A percentile compares a stretch with the other conserved stretches of the same genome.
phyloP scores from a whole-genome alignment of 1,140 invertebrate species.

The Drosophila bocki region DNA sequence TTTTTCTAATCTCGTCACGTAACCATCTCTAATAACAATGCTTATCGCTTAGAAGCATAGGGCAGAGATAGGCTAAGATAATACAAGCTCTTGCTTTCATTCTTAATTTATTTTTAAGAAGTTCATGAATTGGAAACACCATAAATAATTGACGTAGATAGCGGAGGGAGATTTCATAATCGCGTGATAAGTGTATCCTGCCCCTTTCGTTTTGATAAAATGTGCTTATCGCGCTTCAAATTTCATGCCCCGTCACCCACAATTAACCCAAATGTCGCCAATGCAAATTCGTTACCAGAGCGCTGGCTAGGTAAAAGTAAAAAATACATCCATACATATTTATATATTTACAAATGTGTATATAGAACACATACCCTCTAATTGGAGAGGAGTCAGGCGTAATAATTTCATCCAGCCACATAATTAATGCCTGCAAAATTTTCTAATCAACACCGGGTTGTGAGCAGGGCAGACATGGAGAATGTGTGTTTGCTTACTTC shows the following conservation, averaged over 20 bases:
- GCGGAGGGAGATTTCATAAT: slow-evolving; percentile 32
- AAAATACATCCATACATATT: background rate
- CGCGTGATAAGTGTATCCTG: slow-evolving; percentile 26
- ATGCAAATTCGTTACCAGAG: slow-evolving; percentile 40
- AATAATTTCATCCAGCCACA: slow-evolving; percentile 33
- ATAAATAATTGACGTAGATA: slow-evolving; percentile 32
- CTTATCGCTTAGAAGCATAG: slow-evolving; percentile 43
- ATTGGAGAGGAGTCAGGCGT: slow-evolving; percentile 18
- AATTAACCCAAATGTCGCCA: slow-evolving; percentile 69
- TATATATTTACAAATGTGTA: background rate
- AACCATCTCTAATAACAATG: slow-evolving; percentile 16
- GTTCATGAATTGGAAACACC: slow-evolving; percentile 27
- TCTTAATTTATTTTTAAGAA: slow-evolving; percentile 40
- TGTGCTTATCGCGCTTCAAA: slow-evolving; percentile 33
- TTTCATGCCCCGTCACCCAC: slow-evolving; percentile 50
- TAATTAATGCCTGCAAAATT: slow-evolving; percentile 46
- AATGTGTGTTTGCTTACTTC: slow-evolving; percentile 3
- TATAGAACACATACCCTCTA: slow-evolving; percentile 25
- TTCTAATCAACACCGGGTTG: slow-evolving; percentile 28
- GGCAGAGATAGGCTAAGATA: slow-evolving; percentile 7
- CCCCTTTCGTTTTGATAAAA: slow-evolving; percentile 14
- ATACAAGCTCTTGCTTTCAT: slow-evolving; percentile 47
- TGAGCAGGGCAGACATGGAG: background rate
- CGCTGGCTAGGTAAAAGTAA: slow-evolving; percentile 20
- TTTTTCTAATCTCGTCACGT: slow-evolving; percentile 23